phyloP scores from a whole-genome alignment of 2,797 vertebrate genomes.

The Margarornis squamiger region DNA sequence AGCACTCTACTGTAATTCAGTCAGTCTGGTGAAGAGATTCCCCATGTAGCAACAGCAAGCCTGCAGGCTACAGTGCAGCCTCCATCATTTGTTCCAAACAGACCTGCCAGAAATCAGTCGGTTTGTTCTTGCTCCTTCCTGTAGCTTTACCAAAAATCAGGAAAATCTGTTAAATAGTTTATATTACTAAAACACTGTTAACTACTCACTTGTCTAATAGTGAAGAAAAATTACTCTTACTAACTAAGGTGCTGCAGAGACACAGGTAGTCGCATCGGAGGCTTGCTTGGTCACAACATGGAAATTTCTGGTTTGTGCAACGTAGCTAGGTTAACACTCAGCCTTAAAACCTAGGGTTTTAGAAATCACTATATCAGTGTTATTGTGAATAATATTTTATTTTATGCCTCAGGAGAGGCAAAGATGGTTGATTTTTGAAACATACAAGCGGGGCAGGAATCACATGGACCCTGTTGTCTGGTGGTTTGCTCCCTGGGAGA shows the following conservation, averaged over 20 bases:
- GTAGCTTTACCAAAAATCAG: neutral
- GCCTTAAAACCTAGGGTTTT: neutral
- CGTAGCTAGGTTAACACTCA: neutral
- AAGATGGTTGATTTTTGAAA: neutral
- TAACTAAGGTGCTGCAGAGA: neutral
- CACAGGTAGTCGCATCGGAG: neutral
- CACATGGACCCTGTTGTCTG: neutral
- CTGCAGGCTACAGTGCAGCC: neutral
- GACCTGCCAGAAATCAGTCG: neutral
- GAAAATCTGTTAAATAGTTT: neutral
- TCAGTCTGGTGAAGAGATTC: neutral
- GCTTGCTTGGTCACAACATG: neutral
- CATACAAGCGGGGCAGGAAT: neutral
- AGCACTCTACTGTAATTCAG: neutral
- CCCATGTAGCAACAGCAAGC: neutral
- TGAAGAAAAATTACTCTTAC: neutral
- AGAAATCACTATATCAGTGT: neutral
- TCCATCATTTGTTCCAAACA: neutral
- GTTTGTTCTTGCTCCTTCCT: neutral
- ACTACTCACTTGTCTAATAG: neutral
- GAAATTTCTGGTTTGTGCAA: neutral
- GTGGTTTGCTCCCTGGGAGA: neutral
- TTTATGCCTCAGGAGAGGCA: neutral
- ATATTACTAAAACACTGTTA: neutral
- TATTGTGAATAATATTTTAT: neutral